Percentiles rank a stretch among this genome's conserved stretches.
Conservation (phyloP, 1,140 invertebrate genomes). For the Drosophila aff. region DNA sequence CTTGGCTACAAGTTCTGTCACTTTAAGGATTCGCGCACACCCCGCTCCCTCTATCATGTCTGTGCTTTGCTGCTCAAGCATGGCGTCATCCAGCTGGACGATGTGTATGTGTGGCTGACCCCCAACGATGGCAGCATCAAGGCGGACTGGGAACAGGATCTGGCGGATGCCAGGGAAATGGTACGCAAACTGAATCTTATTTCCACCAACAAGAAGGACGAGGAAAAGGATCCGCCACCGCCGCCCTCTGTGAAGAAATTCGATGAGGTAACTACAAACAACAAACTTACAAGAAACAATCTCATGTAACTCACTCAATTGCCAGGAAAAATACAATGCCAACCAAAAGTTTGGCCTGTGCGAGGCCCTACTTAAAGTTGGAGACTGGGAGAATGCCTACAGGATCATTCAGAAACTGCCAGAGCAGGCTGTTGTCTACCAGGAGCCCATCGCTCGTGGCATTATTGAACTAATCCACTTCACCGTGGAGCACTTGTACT, state of each 20-base stretch:
- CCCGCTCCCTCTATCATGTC: constrained; percentile 93
- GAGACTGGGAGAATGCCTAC: constrained; percentile 95
- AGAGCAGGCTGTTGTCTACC: constrained; percentile 91
- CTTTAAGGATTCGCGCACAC: constrained; percentile 90
- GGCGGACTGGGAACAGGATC: constrained; percentile 92
- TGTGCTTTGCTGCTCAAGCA: constrained; percentile 96
- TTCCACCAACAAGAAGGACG: constrained; percentile 93
- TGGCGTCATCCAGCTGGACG: constrained; percentile 93
- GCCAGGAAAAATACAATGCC: constrained; percentile 87
- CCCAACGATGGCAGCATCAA: constrained; percentile 94
- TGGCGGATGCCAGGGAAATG: constrained; percentile 94
- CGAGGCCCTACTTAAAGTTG: constrained; percentile 94
- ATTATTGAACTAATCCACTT: constrained; percentile 93
- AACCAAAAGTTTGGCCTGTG: constrained; percentile 98
- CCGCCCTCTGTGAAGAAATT: constrained; percentile 88
- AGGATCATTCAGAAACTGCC: constrained; percentile 93
- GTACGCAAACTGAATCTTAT: constrained; percentile 94
- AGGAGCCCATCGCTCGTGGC: constrained; percentile 92
- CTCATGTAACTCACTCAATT: too few species aligned
- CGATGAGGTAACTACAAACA: constrained; percentile 73
- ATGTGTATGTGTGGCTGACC: constrained; percentile 95
- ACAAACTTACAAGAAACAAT: too few species aligned
- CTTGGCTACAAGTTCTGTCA: constrained; percentile 96
- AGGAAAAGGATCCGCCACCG: constrained; percentile 89
- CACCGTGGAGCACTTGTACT: constrained; percentile 95